Evolutionary conservation across 2,113 vertebrate genomes (phyloP), one percentile per base, ranked within the genome.

Genomic region (Takifugu flavidus): DNA sequence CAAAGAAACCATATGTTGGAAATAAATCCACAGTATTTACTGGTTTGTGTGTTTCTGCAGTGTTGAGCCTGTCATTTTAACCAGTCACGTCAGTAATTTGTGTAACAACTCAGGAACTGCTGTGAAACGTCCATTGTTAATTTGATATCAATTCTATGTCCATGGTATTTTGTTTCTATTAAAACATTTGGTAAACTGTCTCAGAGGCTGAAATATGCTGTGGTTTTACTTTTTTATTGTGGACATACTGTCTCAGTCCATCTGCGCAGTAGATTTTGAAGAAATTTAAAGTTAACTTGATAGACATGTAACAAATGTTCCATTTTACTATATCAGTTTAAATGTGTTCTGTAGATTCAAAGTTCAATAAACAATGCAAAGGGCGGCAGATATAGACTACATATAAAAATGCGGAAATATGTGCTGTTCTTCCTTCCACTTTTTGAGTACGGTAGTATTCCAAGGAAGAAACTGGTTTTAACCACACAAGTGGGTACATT

Each of bases 31-130:
- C 80, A 78, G 69, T 84, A 79, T 81, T 77, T 62, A 82, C 75
- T 70, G 76, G 75, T 69, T 46, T 51, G 73, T 83, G 82, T 83
- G 67, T 78, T 57, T 70, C 63, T 80, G 60, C 72, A 69, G 70
- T 83, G 80, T 84, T 75, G 55, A 80, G 56, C 63, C 73, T 64
- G 65, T 83, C 53, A 49, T 74, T 75, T 82, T 49, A 67, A 73
- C 77, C 65, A 51, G 75, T 68, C 70, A 66, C 75, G 58, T 83
- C 65, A 72, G 78, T 67, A 56, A 81, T 83, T 79, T 87, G 77
- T 87, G 82, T 87, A 84, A 84, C 64, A 86, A 87, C 85, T 89
- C 86, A 88, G 84, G 86, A 88, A 88, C 76, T 85, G 83, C 82
- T 86, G 62, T 80, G 77, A 70, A 82, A 78, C 78, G 61, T 84